Evolutionary conservation across 1,140 invertebrate species (phyloP).

Genomic region (Nylanderia fulva): DNA sequence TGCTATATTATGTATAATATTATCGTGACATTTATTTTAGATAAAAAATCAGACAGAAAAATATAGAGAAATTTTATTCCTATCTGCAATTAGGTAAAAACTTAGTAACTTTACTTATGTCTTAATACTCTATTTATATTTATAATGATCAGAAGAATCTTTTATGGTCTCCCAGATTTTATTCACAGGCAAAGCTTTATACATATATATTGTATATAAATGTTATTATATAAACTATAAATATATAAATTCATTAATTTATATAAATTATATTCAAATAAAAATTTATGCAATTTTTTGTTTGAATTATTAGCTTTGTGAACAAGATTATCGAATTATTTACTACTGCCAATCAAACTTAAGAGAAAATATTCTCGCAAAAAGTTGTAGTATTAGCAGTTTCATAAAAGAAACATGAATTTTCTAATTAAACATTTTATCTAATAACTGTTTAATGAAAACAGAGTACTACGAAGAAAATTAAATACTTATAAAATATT

Average conservation of each 20-base stretch:
- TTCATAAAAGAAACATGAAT: not conserved
- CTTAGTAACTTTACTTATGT: not conserved
- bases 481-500: constrained; percentile 37
- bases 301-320: constrained; percentile 3
- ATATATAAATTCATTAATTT: too few species aligned
- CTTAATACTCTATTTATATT: not conserved
- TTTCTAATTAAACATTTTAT: constrained; percentile 22
- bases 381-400: constrained; percentile 10
- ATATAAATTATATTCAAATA: not conserved
- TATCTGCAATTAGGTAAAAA: not conserved
- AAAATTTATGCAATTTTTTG: not conserved
- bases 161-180: not conserved
- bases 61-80: not conserved
- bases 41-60: not conserved
- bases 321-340: constrained; percentile 28
- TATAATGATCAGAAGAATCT: not conserved
- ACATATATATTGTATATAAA: too few species aligned
- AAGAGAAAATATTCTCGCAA: not conserved
- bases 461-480: not conserved
- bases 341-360: constrained; percentile 38
- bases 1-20: not conserved
- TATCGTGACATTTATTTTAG: not conserved
- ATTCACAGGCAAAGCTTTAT: not conserved
- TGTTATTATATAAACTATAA: too few species aligned
- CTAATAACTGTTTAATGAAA: constrained; percentile 25